Percentiles rank a stretch among this genome's conserved stretches.
These are phyloP conservation scores for Falco biarmicus DNA, from an alignment of 2,797 vertebrate species.

Conservation along the genomic window DNA sequence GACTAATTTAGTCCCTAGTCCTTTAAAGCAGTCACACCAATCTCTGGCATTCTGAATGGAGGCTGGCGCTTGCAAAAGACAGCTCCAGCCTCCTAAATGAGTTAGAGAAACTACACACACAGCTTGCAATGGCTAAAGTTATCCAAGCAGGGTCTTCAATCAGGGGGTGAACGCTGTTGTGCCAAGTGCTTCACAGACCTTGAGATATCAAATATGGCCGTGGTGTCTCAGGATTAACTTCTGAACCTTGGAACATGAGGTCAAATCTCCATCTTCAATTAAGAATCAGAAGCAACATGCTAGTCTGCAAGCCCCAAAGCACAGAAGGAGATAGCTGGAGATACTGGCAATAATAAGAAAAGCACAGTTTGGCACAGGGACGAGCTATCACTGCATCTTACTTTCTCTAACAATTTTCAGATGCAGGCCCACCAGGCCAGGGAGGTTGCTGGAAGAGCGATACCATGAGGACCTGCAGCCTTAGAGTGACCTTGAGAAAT, in stretches of 20 bases:
- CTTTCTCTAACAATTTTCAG: background rate
- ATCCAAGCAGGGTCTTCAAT: background rate
- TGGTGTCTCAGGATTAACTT: background rate
- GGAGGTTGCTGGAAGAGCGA: background rate
- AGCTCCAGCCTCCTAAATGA: background rate
- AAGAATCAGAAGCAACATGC: background rate
- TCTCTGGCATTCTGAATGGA: background rate
- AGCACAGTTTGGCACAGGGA: background rate
- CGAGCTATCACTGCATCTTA: background rate
- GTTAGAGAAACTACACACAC: background rate
- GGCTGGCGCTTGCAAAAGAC: background rate
- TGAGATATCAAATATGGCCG: background rate
- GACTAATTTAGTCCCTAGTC: background rate
- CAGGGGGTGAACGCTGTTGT: background rate
- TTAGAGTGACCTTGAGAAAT: constrained; percentile 21
- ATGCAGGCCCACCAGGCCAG: background rate
- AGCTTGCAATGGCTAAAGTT: background rate
- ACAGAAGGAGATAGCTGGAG: background rate
- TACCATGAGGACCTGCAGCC: background rate
- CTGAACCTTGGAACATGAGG: background rate
- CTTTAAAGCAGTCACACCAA: background rate
- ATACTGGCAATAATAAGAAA: background rate
- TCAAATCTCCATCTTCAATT: background rate
- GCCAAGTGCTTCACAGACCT: background rate
- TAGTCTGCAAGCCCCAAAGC: background rate